These are phyloP conservation scores for Xiphophorus maculatus DNA, from an alignment of 2,113 vertebrate genomes.

Conservation along the genomic window DNA sequence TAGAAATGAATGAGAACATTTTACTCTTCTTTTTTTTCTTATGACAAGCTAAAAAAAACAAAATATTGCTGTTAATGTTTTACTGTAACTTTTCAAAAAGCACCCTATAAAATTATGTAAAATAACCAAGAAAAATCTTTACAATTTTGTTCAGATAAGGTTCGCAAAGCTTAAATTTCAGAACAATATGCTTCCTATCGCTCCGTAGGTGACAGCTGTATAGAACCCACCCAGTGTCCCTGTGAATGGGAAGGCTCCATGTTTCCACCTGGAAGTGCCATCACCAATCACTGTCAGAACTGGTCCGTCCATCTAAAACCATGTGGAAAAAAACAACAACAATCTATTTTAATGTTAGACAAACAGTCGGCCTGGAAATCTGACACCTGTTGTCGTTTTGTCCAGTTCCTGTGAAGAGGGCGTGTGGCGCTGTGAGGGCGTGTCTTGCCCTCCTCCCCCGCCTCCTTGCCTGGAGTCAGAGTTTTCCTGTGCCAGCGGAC, in stretches of 20 bases:
- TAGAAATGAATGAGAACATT: too few species aligned
- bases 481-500: slow-evolving; percentile 78
- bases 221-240: slow-evolving; percentile 79
- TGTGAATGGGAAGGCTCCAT: slow-evolving; percentile 84
- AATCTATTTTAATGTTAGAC: neutral
- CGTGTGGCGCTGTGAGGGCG: slow-evolving; percentile 79
- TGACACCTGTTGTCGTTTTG: neutral
- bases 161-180: neutral
- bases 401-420: slow-evolving; percentile 84
- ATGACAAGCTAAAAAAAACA: too few species aligned
- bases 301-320: slow-evolving; percentile 79
- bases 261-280: slow-evolving; percentile 80
- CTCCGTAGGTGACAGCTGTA: slow-evolving; percentile 79
- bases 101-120: neutral
- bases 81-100: too few species aligned
- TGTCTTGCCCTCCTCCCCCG: slow-evolving; percentile 59
- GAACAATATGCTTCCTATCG: neutral
- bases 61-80: too few species aligned
- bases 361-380: neutral
- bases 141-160: neutral
- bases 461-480: slow-evolving; percentile 80
- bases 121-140: neutral
- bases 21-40: too few species aligned
- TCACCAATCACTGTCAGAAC: slow-evolving; percentile 85
- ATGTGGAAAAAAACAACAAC: neutral